Percentiles rank a stretch among this genome's conserved stretches.
These are phyloP conservation scores for Anagyrus pseudococci DNA, from an alignment of 2,888 invertebrate genomes.

Conservation along the genomic window DNA sequence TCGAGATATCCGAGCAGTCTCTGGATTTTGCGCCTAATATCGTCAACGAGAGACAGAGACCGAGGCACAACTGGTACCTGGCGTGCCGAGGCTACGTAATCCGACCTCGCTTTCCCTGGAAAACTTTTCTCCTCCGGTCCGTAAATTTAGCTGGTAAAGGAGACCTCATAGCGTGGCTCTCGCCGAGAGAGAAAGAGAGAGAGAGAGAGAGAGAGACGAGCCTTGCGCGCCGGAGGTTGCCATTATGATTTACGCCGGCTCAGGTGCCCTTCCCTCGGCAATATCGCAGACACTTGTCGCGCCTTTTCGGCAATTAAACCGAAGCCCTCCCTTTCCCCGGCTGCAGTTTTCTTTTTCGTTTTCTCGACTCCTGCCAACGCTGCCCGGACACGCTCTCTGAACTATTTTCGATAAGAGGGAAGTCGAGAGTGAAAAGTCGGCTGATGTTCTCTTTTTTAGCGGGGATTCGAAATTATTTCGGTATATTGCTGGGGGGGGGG, in stretches of 20 bases:
- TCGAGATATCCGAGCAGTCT: too few relatives aligned
- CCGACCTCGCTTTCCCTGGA: constrained; percentile 22
- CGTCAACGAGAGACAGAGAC: constrained; percentile 23
- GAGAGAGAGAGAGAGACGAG: constrained; percentile 13
- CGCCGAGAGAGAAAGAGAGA: background rate
- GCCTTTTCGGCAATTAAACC: constrained; percentile 50
- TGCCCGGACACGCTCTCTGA: too few relatives aligned
- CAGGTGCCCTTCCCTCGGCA: constrained; percentile 40
- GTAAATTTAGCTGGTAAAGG: constrained; percentile 29
- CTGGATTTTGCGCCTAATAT: constrained; percentile 28
- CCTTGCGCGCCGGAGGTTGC: constrained; percentile 8
- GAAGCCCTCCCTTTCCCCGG: constrained; percentile 38
- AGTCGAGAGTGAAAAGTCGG: too few relatives aligned
- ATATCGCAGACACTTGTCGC: constrained; percentile 46
- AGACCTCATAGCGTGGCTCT: constrained; percentile 29
- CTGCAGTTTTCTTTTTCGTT: constrained; percentile 31
- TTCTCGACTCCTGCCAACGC: too few relatives aligned
- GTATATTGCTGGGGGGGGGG: too few relatives aligned
- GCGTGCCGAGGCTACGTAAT: constrained; percentile 2
- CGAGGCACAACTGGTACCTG: constrained; percentile 15
- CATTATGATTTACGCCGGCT: constrained; percentile 47
- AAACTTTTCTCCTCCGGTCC: constrained; percentile 20
- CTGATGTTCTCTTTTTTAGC: too few relatives aligned
- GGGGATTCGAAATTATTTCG: too few relatives aligned
- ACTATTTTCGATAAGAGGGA: too few relatives aligned